Evolutionary conservation across 2,888 invertebrate genomes (phyloP).

Genomic region (Tinea semifulvella): DNA sequence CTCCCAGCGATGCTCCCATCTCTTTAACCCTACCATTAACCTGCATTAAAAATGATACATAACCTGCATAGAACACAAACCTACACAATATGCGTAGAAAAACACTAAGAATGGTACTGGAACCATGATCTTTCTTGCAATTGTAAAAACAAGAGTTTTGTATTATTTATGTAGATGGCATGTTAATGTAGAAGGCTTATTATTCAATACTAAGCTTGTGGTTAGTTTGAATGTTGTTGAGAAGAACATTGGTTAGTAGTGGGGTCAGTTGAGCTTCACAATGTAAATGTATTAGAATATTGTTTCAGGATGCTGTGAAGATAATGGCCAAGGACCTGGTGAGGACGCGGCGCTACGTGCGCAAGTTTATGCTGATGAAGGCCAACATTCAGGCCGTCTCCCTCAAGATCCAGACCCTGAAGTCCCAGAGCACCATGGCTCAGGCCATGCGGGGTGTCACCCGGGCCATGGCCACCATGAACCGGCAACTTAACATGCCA

Average conservation of each 20-base stretch:
- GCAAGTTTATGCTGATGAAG: constrained; percentile 99
- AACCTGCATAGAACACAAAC: too few relatives aligned
- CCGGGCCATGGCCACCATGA: constrained; percentile 98
- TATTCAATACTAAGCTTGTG: too few relatives aligned
- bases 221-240: too few relatives aligned
- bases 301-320: constrained; percentile 92
- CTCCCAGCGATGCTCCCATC: too few relatives aligned
- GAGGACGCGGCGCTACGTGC: constrained; percentile 91
- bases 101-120: too few relatives aligned
- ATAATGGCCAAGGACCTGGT: constrained; percentile 99
- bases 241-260: constrained; percentile 1
- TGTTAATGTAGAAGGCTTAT: too few relatives aligned
- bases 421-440: constrained; percentile 99
- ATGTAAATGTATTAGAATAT: constrained; percentile 17
- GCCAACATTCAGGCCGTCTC: constrained; percentile 99
- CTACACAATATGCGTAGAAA: too few relatives aligned
- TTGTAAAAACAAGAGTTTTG: too few relatives aligned
- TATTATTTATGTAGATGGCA: too few relatives aligned
- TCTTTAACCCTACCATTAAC: too few relatives aligned
- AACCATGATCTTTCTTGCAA: too few relatives aligned
- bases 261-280: background rate
- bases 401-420: constrained; percentile 95
- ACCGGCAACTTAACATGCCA: constrained; percentile 94
- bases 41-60: too few relatives aligned
- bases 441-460: constrained; percentile 99